Percentiles rank a stretch among this genome's conserved stretches.
Evolutionary conservation across 2,797 vertebrate genomes (phyloP).

Genomic region (Rhinella marina): DNA sequence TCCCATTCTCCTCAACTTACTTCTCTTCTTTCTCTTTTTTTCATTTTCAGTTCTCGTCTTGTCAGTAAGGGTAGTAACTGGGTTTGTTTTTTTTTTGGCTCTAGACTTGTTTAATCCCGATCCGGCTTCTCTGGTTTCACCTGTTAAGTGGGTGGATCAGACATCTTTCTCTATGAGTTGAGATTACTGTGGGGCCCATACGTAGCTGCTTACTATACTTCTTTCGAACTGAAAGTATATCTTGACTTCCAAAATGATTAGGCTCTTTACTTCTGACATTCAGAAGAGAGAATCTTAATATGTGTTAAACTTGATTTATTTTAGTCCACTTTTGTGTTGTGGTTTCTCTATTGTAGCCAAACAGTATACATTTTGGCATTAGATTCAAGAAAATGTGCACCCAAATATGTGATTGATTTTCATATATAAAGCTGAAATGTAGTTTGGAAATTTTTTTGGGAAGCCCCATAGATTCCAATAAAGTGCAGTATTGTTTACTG

Average conservation of each 20-base stretch:
- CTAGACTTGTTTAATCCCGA: slow-evolving; percentile 30
- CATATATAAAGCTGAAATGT: background rate
- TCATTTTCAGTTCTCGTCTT: background rate
- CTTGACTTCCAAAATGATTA: background rate
- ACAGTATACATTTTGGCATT: background rate
- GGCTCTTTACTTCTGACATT: background rate
- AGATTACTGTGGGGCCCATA: background rate
- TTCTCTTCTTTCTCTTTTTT: background rate
- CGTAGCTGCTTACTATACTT: background rate
- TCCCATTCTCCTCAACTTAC: slow-evolving; percentile 16
- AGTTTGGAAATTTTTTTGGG: background rate
- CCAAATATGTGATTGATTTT: background rate
- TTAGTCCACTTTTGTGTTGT: background rate
- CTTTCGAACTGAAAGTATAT: background rate
- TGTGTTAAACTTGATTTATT: background rate
- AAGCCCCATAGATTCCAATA: background rate
- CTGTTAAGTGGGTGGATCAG: slow-evolving; percentile 33
- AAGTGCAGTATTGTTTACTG: background rate
- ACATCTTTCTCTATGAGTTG: background rate
- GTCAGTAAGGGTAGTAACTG: slow-evolving; percentile 36
- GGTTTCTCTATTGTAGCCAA: background rate
- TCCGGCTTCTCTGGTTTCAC: slow-evolving; percentile 56
- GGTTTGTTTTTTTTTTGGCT: slow-evolving; percentile 55
- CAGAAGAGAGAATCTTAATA: too few relatives aligned
- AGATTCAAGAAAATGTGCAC: background rate